These are phyloP conservation scores for Lepus townsendii DNA, from an alignment of 2,797 vertebrate species.

Conservation along the genomic window DNA sequence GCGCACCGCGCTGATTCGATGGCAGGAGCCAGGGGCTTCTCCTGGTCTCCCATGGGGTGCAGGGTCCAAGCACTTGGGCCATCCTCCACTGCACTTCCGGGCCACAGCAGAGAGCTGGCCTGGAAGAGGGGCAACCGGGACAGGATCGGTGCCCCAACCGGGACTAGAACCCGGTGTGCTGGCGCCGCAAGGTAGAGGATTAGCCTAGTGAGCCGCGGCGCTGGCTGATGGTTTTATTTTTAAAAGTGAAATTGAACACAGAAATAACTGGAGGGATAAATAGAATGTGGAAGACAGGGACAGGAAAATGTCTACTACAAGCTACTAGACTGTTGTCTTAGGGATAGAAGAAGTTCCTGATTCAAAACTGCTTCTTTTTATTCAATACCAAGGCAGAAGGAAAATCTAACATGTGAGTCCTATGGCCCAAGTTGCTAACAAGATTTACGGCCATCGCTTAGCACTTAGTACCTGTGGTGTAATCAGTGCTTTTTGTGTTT, in stretches of 20 bases:
- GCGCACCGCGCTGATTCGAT: too few species aligned
- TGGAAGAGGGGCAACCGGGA: too few species aligned
- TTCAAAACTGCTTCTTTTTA: neutral
- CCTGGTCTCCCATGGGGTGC: too few species aligned
- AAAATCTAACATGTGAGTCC: neutral
- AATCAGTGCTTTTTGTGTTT: conserved; percentile 52
- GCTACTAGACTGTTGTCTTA: neutral
- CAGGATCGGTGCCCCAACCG: too few species aligned
- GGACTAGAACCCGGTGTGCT: too few species aligned
- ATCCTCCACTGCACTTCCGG: too few species aligned
- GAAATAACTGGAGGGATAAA: neutral
- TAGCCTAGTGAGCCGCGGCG: too few species aligned
- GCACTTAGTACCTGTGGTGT: neutral
- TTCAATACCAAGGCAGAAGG: conserved; percentile 6
- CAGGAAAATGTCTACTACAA: neutral
- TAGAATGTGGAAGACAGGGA: neutral
- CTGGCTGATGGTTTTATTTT: neutral
- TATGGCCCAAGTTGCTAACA: neutral
- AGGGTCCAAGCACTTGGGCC: too few species aligned
- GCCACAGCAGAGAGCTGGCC: too few species aligned
- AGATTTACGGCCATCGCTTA: neutral
- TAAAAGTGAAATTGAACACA: too few species aligned
- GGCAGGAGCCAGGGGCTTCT: too few species aligned
- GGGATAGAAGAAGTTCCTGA: neutral
- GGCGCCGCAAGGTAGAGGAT: too few species aligned